Conservation (phyloP, 1,140 invertebrate genomes). For the Papilio polytes region DNA sequence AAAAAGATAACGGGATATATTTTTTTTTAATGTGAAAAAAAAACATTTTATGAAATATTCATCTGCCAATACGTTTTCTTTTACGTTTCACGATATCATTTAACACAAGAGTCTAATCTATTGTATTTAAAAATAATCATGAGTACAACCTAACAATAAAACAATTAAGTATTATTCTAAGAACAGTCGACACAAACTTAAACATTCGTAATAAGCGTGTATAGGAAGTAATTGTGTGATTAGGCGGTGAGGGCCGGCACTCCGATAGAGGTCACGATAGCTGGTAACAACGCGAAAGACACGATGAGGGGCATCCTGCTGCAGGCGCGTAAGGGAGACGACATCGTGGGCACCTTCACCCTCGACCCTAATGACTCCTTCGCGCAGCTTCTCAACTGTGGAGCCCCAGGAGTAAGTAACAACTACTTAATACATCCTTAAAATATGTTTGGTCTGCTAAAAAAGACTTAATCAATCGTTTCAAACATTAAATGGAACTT, state of each 20-base stretch:
- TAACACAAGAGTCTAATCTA: too few relatives aligned
- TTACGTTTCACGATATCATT: too few relatives aligned
- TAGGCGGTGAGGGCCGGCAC: conserved; percentile 69
- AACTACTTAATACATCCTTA: not conserved
- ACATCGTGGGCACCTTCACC: conserved; percentile 79
- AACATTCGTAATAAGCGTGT: not conserved
- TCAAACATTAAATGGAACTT: too few relatives aligned
- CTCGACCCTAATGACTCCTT: conserved; percentile 67
- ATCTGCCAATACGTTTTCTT: too few relatives aligned
- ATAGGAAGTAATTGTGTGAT: conserved; percentile 33
- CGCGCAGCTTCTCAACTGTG: conserved; percentile 76
- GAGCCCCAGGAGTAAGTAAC: conserved; percentile 74
- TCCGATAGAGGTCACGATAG: conserved; percentile 74
- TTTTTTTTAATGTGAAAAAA: too few relatives aligned
- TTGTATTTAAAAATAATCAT: not conserved
- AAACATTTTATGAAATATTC: too few relatives aligned
- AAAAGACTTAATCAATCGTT: too few relatives aligned
- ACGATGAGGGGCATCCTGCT: conserved; percentile 84
- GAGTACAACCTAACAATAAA: not conserved
- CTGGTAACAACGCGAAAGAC: conserved; percentile 66
- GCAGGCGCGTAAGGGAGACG: conserved; percentile 78
- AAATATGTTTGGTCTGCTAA: too few relatives aligned
- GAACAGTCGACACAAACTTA: not conserved
- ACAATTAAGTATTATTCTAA: not conserved
- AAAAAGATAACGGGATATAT: too few relatives aligned